These are phyloP conservation scores for Urocyon cinereoargenteus DNA, from an alignment of 2,797 vertebrate species.

Conservation along the genomic window DNA sequence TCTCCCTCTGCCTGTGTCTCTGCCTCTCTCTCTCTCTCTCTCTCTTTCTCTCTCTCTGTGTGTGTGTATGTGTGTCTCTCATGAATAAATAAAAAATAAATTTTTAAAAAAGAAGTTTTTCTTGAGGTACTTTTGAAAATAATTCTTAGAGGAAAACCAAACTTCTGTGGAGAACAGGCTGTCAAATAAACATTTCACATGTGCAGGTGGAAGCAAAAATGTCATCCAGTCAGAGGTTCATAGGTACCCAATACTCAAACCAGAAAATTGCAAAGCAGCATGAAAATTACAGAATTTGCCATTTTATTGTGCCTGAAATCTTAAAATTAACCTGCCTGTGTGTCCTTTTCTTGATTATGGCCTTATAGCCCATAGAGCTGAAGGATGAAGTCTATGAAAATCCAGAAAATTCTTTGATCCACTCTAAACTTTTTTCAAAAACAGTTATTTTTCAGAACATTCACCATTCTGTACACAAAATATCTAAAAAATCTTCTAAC, in stretches of 20 bases:
- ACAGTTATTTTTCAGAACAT: not conserved
- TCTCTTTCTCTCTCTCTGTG: no score
- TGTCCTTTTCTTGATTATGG: not conserved
- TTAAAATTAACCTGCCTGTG: not conserved
- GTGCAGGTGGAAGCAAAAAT: not conserved
- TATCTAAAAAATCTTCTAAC: not conserved
- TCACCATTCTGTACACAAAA: slow-evolving; percentile 29
- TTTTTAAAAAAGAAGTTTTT: not conserved
- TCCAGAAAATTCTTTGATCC: not conserved
- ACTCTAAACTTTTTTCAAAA: not conserved
- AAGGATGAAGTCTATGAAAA: slow-evolving; percentile 15
- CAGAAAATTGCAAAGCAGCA: slow-evolving; percentile 39
- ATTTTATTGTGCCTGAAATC: slow-evolving; percentile 27
- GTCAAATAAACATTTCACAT: slow-evolving; percentile 12
- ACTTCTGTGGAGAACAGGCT: not conserved
- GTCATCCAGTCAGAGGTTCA: not conserved
- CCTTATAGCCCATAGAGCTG: not conserved
- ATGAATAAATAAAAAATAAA: no score
- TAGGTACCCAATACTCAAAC: not conserved
- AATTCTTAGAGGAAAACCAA: not conserved
- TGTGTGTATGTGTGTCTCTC: no score
- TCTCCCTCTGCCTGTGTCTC: no score
- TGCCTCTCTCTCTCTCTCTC: no score
- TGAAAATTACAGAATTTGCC: not conserved
- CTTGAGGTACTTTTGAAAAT: not conserved